phyloP scores from a whole-genome alignment of 2,797 vertebrate genomes.

The Podarcis siculus region DNA sequence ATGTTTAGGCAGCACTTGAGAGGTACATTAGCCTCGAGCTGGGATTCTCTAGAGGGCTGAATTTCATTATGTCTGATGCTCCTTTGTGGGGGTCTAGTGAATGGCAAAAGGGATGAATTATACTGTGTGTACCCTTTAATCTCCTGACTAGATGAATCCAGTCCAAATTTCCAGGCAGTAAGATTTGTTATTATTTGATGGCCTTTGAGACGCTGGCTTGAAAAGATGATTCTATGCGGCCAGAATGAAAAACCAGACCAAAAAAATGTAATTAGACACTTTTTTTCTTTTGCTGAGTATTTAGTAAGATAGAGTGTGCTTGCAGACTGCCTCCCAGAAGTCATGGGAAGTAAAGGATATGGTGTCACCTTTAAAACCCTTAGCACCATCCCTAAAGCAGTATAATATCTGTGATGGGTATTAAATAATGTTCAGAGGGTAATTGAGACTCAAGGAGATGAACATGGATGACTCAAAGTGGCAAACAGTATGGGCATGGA shows the following conservation, averaged over 20 bases:
- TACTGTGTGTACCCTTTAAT: neutral
- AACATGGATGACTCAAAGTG: too few relatives aligned
- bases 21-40: neutral
- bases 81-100: neutral
- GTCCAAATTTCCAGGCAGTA: neutral
- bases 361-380: neutral
- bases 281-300: too few relatives aligned
- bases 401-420: neutral
- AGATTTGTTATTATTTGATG: neutral
- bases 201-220: neutral
- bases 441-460: neutral
- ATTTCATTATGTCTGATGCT: neutral
- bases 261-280: neutral
- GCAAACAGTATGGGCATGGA: too few relatives aligned
- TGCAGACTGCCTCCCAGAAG: neutral
- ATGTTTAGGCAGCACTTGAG: neutral
- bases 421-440: neutral
- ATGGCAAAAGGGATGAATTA: accelerated
- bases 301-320: neutral
- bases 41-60: neutral
- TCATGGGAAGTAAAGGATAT: neutral
- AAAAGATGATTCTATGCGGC: neutral
- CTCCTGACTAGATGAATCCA: neutral
- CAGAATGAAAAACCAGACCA: neutral
- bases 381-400: neutral